Evolutionary conservation across 2,113 vertebrate species (phyloP).

Genomic region (Miniopterus natalensis): DNA sequence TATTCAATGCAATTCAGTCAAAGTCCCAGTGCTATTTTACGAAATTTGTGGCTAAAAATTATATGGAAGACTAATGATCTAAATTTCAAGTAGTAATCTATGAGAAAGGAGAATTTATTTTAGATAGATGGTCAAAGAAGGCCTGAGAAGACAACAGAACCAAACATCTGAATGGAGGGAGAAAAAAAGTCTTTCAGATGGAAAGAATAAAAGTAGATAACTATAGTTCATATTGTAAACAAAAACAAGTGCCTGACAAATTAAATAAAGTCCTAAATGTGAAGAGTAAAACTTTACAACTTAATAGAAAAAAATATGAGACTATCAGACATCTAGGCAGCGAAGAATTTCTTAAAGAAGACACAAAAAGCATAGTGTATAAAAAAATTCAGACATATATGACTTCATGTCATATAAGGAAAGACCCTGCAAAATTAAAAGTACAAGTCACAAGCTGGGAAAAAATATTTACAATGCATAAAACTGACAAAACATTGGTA

Average conservation of each 20-base stretch:
- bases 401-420: neutral
- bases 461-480: neutral
- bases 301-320: neutral
- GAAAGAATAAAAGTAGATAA: constrained; percentile 38
- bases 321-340: neutral
- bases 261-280: constrained; percentile 1
- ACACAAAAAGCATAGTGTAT: neutral
- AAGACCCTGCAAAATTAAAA: neutral
- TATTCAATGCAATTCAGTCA: neutral
- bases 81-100: neutral
- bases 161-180: neutral
- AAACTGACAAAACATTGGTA: neutral
- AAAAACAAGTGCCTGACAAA: neutral
- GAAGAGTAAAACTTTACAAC: neutral
- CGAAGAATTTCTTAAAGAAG: constrained; percentile 15
- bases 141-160: neutral
- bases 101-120: neutral
- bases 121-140: neutral
- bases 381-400: constrained; percentile 32
- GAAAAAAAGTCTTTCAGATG: neutral
- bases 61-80: neutral
- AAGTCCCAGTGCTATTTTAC: neutral
- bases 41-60: neutral
- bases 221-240: neutral
- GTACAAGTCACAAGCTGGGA: neutral